Evolutionary conservation across 2,113 vertebrate species (phyloP).

Genomic region (Bubalus kerabau): DNA sequence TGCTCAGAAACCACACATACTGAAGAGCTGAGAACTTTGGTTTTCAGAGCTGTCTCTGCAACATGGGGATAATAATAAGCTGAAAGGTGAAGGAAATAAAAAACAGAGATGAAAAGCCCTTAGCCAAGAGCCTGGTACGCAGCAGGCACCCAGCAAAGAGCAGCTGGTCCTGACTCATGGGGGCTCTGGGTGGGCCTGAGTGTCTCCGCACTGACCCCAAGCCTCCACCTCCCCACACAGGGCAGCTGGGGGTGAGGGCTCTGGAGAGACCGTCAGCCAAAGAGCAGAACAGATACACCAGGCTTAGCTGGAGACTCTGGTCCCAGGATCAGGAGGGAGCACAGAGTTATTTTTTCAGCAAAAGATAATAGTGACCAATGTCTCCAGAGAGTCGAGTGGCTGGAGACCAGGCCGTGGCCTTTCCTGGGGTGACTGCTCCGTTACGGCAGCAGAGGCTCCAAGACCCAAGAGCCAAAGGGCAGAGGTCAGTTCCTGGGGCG

Average conservation of each 20-base stretch:
- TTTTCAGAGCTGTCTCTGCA: not conserved
- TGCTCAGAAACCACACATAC: not conserved
- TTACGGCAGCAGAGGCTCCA: not conserved
- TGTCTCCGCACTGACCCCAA: not conserved
- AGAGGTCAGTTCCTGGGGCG: not conserved
- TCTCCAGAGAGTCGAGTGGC: not conserved
- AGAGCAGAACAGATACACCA: not conserved
- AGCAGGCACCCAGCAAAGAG: not conserved
- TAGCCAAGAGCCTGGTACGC: not conserved
- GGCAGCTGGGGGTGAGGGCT: not conserved
- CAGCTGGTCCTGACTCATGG: accelerated
- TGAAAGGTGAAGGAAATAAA: not conserved
- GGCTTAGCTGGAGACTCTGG: not conserved
- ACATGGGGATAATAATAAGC: not conserved
- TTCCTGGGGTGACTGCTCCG: not conserved
- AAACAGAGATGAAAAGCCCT: accelerated
- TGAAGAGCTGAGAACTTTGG: not conserved
- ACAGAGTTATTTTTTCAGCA: conserved; percentile 3
- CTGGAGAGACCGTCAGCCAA: not conserved
- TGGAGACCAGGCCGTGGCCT: not conserved
- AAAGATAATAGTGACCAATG: not conserved
- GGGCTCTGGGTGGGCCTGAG: not conserved
- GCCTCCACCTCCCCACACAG: not conserved
- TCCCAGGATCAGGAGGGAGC: not conserved
- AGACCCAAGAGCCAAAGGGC: too few relatives aligned